phyloP scores from a whole-genome alignment of 1,140 invertebrate species.

The Solenopsis invicta region DNA sequence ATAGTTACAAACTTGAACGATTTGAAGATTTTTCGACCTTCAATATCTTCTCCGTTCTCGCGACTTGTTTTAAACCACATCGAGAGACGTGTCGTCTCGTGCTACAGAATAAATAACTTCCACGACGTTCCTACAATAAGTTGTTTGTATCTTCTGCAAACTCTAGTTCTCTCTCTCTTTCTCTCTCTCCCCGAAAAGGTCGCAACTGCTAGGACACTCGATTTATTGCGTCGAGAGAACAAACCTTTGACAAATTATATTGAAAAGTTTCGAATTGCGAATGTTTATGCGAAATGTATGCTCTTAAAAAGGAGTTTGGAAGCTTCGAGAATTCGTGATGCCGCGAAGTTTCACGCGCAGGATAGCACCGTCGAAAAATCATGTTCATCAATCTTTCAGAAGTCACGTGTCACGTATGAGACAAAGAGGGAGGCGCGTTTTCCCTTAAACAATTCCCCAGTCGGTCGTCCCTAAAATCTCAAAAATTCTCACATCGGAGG shows the following conservation, averaged over 20 bases:
- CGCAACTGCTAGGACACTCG: neutral
- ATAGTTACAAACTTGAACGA: neutral
- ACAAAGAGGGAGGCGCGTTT: neutral
- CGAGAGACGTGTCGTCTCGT: neutral
- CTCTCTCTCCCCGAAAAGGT: neutral
- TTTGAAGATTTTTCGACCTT: neutral
- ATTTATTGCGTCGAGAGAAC: slow-evolving; percentile 23
- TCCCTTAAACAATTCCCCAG: neutral
- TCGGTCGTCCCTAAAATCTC: neutral
- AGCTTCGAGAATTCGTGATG: neutral
- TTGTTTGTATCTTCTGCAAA: slow-evolving; percentile 6
- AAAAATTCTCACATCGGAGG: neutral
- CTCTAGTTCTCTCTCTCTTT: neutral
- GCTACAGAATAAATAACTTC: slow-evolving; percentile 11
- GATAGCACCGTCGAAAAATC: neutral
- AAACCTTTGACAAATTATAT: slow-evolving; percentile 30
- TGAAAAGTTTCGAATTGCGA: slow-evolving; percentile 13
- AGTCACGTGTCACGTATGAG: neutral
- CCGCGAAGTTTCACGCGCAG: neutral
- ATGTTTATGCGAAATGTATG: slow-evolving; percentile 13
- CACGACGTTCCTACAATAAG: neutral
- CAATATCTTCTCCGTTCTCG: neutral
- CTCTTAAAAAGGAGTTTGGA: neutral
- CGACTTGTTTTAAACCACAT: neutral
- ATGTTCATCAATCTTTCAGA: neutral